These are phyloP conservation scores for Eretmochelys imbricata DNA, from an alignment of 2,113 vertebrate species.

Conservation along the genomic window DNA sequence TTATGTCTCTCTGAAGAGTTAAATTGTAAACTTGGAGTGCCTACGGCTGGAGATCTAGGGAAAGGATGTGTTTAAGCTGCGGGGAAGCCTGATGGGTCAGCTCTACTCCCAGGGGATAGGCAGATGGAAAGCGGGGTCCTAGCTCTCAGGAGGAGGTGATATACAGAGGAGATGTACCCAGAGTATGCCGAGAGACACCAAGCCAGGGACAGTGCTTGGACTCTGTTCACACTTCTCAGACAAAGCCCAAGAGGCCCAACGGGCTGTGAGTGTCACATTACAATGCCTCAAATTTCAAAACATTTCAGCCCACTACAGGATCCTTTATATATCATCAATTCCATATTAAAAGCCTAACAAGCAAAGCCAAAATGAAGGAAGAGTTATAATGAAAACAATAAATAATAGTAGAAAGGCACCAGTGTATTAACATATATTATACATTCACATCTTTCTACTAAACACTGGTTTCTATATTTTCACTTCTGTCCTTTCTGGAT, in stretches of 20 bases:
- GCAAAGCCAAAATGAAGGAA: background rate
- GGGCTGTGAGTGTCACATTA: background rate
- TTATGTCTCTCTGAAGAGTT: background rate
- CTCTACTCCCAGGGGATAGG: background rate
- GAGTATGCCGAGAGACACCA: background rate
- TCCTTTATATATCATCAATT: background rate
- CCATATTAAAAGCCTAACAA: background rate
- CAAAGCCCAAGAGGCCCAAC: background rate
- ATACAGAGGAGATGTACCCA: background rate
- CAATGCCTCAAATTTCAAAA: background rate
- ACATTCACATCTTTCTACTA: background rate
- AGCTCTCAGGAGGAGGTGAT: background rate
- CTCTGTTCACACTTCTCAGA: background rate
- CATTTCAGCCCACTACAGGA: background rate
- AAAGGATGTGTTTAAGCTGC: background rate
- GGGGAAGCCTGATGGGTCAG: background rate
- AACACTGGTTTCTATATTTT: constrained; percentile 1
- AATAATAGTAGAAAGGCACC: background rate
- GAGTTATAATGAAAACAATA: background rate
- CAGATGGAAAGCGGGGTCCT: background rate
- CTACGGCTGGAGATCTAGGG: background rate
- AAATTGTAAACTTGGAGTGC: background rate
- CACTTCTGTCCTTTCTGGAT: background rate
- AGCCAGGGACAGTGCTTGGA: background rate
- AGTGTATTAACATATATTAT: background rate